Conservation (phyloP, 1,140 invertebrate genomes). For the Neodiprion fabricii region DNA sequence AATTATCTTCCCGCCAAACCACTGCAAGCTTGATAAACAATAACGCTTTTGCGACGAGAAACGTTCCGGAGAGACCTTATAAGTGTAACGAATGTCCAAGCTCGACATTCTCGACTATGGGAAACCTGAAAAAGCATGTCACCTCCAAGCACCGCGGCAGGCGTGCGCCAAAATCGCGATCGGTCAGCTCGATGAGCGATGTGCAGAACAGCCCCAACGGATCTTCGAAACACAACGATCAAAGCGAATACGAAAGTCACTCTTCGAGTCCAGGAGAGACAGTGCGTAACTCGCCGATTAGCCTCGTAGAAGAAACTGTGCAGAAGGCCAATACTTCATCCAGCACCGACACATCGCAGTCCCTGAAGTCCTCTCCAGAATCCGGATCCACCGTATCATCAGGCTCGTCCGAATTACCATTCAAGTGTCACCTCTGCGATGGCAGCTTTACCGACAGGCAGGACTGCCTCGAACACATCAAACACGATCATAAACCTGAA, state of each 20-base stretch:
- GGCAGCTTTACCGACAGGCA: constrained; percentile 80
- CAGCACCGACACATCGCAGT: constrained; percentile 19
- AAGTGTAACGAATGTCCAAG: constrained; percentile 86
- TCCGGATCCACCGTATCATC: constrained; percentile 17
- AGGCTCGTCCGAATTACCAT: constrained; percentile 72
- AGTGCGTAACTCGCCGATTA: constrained; percentile 32
- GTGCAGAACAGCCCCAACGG: constrained; percentile 45
- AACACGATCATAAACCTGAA: constrained; percentile 72
- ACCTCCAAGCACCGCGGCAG: constrained; percentile 69
- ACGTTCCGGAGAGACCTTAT: constrained; percentile 81
- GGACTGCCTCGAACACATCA: constrained; percentile 83
- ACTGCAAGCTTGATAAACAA: constrained; percentile 38
- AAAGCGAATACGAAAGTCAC: constrained; percentile 58
- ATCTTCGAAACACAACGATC: constrained; percentile 49
- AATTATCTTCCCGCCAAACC: neutral
- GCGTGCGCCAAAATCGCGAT: constrained; percentile 38
- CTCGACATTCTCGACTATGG: constrained; percentile 83
- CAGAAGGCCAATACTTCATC: constrained; percentile 32
- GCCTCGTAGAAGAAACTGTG: constrained; percentile 23
- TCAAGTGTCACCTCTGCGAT: constrained; percentile 93
- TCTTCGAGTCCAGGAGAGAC: constrained; percentile 52
- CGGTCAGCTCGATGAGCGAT: constrained; percentile 52
- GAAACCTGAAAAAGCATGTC: constrained; percentile 80
- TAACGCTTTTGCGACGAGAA: constrained; percentile 67
- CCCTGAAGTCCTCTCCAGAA: constrained; percentile 1